Evolutionary conservation across 2,113 vertebrate species (phyloP), one percentile per base, ranked within the genome.

Genomic region (Tylochromis polylepis): DNA sequence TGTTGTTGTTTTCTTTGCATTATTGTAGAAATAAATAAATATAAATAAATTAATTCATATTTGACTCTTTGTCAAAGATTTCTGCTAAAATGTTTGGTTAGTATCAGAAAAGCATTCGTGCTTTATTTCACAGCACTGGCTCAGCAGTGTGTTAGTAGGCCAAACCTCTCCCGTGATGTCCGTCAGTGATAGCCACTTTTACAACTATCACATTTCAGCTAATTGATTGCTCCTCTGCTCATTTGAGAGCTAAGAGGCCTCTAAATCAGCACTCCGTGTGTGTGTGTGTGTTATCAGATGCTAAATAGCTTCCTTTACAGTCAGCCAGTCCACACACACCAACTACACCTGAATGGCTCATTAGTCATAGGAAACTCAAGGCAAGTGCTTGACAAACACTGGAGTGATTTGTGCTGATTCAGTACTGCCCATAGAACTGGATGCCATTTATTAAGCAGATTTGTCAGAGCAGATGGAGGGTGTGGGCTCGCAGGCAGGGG

Each of bases 371-470:
- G 77, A 82, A 91, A 90, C 83, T 79, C 78, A 57, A 85, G 46
- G 80, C 75, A 83, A 78, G 80, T 38, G 57, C 85, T 83, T 81
- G 88, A 93, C 80, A 87, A 94, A 88, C 81, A 16, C 85, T n/a
- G 81, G 36, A 43, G 79, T 65, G 81, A 82, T 94, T 94, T 91
- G 85, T 93, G 94, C 93, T 94, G 94, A 96, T 94, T 95, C 91
- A 91, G 89, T 83, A 8, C 31, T 78, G 84, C 89, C 41, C 78
- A 75, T 59, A 70, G 90, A 92, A 87, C 83, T 43, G 83, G 89
- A 87, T 93, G 80, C 51, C 82, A 79, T 94, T 92, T 93, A 88
- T 93, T 88, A 91, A 85, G 92, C 94, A 87, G 89, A 85, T 94
- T 94, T 94, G 94, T 93, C 88, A 89, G 79, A 82, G 79, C 78